Base-by-base conservation (phyloP, 92 coral and sea anemone genomes). In the Galaxea fascicularis region DNA sequence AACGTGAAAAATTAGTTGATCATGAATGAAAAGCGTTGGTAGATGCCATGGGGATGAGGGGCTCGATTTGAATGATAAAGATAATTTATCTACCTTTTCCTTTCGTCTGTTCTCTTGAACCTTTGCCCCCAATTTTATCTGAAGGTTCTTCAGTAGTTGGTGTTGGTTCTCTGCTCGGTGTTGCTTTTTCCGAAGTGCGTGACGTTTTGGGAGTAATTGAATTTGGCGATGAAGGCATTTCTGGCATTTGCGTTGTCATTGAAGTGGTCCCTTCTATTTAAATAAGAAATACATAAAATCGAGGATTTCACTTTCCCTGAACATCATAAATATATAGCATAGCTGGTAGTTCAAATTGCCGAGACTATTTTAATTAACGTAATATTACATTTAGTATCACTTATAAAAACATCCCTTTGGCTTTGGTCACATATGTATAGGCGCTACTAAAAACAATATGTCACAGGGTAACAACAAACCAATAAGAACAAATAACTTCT, bases 271-370 rank as follows among this genome's bases (percentile, higher is more conserved):
- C 2, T 8, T 10, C 85, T 53, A 62, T 25, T 77, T 22, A 58
- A 53, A 71, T n/a, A 78, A 47, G 51, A 76, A 85, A 28, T 66
- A n/a, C n/a, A n/a, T 64, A 21, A 13, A 16, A 8, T 41, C 7
- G 53, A 31, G 4, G 7, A 71, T 30, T 13, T 56, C 18, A 16
- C 8, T 16, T 11, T 53, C 4, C 8, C 18, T 2, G 62, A 16
- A 7, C 21, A 16, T 24, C 62, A 56, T 4, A 56, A 56, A 56
- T 56, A 0, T 35, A 2, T 35, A 35, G 41, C 3, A 2, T 35
- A 35, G 6, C n/a, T n/a, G n/a, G n/a, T n/a, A n/a, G n/a, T n/a
- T n/a, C n/a, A n/a, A n/a, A n/a, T n/a, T n/a, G n/a, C n/a, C n/a
- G n/a, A n/a, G n/a, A n/a, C n/a, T n/a, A n/a, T n/a, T n/a, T n/a